Conservation (phyloP, 1,140 invertebrate genomes). For the Sitodiplosis mosellana region DNA sequence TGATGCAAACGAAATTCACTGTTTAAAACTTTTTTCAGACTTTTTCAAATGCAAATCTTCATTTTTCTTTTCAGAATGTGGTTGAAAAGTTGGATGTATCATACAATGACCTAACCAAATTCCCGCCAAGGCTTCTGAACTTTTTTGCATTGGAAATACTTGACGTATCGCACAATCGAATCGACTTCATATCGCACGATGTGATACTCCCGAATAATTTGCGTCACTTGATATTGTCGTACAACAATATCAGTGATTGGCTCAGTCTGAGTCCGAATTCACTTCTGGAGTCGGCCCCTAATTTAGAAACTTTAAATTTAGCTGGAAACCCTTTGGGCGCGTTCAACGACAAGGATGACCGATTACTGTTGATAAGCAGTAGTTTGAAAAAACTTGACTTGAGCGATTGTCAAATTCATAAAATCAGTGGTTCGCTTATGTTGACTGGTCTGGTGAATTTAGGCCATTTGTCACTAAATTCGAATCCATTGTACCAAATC, state of each 20-base stretch:
- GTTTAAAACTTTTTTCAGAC: too few species aligned
- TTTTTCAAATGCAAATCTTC: too few species aligned
- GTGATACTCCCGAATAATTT: slow-evolving; percentile 30
- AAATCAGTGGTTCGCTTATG: slow-evolving; percentile 28
- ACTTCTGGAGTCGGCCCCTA: slow-evolving; percentile 21
- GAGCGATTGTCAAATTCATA: slow-evolving; percentile 29
- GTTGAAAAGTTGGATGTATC: slow-evolving; percentile 28
- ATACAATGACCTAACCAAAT: slow-evolving; percentile 29
- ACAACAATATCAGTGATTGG: slow-evolving; percentile 33
- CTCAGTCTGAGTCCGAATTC: slow-evolving; percentile 28
- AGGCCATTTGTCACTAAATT: slow-evolving; percentile 29
- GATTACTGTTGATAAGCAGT: slow-evolving; percentile 25
- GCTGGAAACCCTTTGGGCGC: slow-evolving; percentile 29
- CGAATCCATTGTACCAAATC: slow-evolving; percentile 30
- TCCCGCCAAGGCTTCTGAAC: slow-evolving; percentile 26
- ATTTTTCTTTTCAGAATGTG: background rate
- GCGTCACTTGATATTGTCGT: slow-evolving; percentile 30
- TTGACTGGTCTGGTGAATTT: slow-evolving; percentile 26
- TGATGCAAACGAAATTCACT: too few species aligned
- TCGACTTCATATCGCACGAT: slow-evolving; percentile 23
- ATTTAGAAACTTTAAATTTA: slow-evolving; percentile 28
- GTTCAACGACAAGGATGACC: slow-evolving; percentile 25
- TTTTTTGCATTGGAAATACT: slow-evolving; percentile 28
- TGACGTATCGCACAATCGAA: slow-evolving; percentile 33
- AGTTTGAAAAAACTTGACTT: slow-evolving; percentile 30